Percentiles rank a stretch among this genome's conserved stretches.
Evolutionary conservation across 2,797 vertebrate genomes (phyloP).

Genomic region (Falco columbarius): DNA sequence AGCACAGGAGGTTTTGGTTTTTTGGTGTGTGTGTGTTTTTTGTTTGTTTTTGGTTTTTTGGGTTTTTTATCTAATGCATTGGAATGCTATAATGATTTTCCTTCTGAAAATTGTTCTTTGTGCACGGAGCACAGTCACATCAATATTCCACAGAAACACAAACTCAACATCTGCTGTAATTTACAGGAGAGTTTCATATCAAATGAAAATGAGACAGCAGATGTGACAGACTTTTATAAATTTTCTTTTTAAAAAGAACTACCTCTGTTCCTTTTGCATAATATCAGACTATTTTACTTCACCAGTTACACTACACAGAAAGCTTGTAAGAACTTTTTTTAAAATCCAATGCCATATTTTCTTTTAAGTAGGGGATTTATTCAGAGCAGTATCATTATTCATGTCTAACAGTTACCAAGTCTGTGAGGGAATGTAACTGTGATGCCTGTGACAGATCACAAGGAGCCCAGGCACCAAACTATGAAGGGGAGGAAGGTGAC

Average conservation of each 20-base stretch:
- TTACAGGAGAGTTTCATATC: constrained; percentile 55
- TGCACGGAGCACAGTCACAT: not conserved
- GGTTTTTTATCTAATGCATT: not conserved
- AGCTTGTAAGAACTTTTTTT: constrained; percentile 30
- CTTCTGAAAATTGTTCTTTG: constrained; percentile 39
- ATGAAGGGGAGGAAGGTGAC: not conserved
- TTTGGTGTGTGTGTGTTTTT: not conserved
- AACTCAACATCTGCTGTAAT: constrained; percentile 56
- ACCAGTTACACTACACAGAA: not conserved
- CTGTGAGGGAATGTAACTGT: not conserved
- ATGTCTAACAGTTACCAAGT: not conserved
- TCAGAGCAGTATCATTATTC: not conserved
- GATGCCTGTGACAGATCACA: not conserved
- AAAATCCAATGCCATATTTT: not conserved
- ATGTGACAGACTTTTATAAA: constrained; percentile 63
- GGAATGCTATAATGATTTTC: constrained; percentile 47
- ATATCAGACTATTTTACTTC: constrained; percentile 48
- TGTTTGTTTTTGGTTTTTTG: not conserved
- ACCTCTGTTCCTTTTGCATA: constrained; percentile 41
- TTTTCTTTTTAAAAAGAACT: constrained; percentile 61
- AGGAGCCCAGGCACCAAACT: not conserved
- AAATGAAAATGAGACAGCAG: constrained; percentile 61
- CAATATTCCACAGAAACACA: constrained; percentile 49
- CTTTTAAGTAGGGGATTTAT: not conserved
- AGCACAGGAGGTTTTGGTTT: not conserved